Evolutionary conservation across 2,888 invertebrate species (phyloP), one percentile per base, ranked within the genome.

Genomic region (Hyalella azteca): DNA sequence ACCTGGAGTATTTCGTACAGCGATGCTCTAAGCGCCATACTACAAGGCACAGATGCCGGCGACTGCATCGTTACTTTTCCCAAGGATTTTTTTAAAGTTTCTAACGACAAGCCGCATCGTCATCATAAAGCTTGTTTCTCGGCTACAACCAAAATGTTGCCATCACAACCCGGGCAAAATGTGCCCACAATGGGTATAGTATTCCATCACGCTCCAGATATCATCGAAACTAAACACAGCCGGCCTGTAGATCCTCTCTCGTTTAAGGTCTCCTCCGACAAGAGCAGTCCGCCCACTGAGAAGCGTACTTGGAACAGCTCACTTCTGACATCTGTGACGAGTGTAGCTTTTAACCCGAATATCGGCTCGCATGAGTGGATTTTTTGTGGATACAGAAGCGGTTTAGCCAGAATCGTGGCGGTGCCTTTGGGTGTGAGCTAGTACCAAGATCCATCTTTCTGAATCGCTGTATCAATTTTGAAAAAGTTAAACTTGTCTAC

Each of bases 11-110:
- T 83, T 7, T 36, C 80, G 66, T 80, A 76, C 32, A 81, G 89
- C 80, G 90, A 91, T 85, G 90, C 90, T 88, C 87, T 89, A 15
- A 91, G 91, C 86, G 87, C 89, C 19, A 86, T 90, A 49, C 88
- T 90, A 3, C 90, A 90, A 80, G 89, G 89, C 1, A 90, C 89
- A 81, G 86, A 88, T 66, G 88, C 88, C 54, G 91, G 91, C 5
- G 90, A 91, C 86, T 86, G 91, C 54, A 83, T 88, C 19, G 87
- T 89, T 0, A 87, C 89, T 19, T 89, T 90, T 86, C 88, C 66
- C 66, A 66, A 66, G 36, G 39, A 66, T 66, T 36, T 66, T 15
- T 66, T 15, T 36, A 66, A 66, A 66, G 39, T 66, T 7, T 3
- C 36, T 9, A 11, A 66, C 19, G 66, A 66, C 32, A 66, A 66